Evolutionary conservation across 2,113 vertebrate genomes (phyloP), one percentile per base, ranked within the genome.

Genomic region (Egretta garzetta): DNA sequence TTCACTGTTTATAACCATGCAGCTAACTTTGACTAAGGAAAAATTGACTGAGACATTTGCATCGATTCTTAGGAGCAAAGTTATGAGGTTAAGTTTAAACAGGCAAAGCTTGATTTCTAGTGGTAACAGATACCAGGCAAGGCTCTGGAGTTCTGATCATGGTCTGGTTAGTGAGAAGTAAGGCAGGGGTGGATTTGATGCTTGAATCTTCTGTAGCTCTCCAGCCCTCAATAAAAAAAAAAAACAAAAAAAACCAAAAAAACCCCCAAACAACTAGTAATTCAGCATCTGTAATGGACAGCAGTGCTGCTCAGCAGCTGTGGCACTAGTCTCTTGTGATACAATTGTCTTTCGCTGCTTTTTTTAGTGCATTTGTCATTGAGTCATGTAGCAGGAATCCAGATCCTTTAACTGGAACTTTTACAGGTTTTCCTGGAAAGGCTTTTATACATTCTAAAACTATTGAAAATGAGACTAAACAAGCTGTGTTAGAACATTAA

Each of bases 381-480:
- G 83, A 94, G 24, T 81, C 86, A 94, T 37, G 35, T 33, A 76
- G 39, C 28, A 96, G 83, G 83, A 95, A 82, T 97, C 33, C 12
- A 17, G 59, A 77, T 88, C 35, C 70, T 89, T 91, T 81, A n/a
- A 58, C 35, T 89, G 70, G 43, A 93, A 58, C 52, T 80, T 37
- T 39, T 68, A 12, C 2, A 68, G 47, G 39, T 77, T 27, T 94
- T 91, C 89, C 49, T 83, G 81, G 91, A 91, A 82, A 79, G 83
- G 86, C 70, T 81, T 80, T 92, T 81, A 59, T 74, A 68, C 27
- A 5, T 85, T 93, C 43, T 87, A 0, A 79, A 75, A 81, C 59
- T 72, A 21, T 28, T 91, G 86, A 89, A 79, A 86, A 92, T n/a
- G 55, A 62, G 66, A 80, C 86, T 79, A 85, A 94, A 55, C 52